Evolutionary conservation across 1,140 invertebrate genomes (phyloP).

Genomic region (Drosophila triauraria): DNA sequence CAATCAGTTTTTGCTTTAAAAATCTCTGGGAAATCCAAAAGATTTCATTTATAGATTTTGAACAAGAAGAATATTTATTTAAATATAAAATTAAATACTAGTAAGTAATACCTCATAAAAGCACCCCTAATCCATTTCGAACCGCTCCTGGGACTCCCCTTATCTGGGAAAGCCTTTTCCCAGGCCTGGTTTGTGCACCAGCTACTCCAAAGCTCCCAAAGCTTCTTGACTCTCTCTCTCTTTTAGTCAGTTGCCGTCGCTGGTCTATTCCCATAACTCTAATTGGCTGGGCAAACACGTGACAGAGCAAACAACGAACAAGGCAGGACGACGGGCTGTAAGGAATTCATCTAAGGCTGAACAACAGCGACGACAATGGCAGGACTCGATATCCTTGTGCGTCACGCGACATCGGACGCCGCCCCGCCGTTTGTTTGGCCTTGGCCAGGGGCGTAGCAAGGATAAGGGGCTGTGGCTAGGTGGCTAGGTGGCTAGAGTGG

Average conservation of each 20-base stretch:
- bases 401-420: conserved; percentile 72
- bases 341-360: conserved; percentile 50
- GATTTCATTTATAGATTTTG: too few relatives aligned
- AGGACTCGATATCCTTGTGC: conserved; percentile 72
- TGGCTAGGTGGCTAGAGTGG: not conserved
- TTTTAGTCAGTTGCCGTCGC: not conserved
- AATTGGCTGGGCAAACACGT: conserved; percentile 70
- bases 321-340: conserved; percentile 1
- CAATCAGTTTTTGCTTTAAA: not conserved
- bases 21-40: not conserved
- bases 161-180: not conserved
- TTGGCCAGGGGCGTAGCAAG: conserved; percentile 53
- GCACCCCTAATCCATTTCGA: not conserved
- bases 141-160: not conserved
- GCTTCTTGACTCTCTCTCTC: conserved; percentile 26
- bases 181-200: conserved; percentile 31
- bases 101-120: too few relatives aligned
- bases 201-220: conserved; percentile 52
- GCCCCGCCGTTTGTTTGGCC: conserved; percentile 63
- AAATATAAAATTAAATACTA: too few relatives aligned
- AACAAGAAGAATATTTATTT: too few relatives aligned
- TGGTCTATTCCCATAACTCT: conserved; percentile 46
- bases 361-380: conserved; percentile 32
- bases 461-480: not conserved
- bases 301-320: conserved; percentile 35